Conservation (phyloP, 1,140 invertebrate species). For the Sycobia sp. region DNA sequence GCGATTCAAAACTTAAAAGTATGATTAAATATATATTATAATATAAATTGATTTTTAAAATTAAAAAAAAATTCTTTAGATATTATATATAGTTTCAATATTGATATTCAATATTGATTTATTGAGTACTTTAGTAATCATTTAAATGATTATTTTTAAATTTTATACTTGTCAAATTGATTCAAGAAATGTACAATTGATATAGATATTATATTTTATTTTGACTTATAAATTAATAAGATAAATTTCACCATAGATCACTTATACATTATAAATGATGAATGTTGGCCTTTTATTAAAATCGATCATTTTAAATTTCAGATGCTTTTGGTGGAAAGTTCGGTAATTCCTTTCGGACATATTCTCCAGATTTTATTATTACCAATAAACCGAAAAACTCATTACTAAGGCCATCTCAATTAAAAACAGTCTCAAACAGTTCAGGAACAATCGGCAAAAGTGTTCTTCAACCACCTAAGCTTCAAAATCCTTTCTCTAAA, state of each 20-base stretch:
- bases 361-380: slow-evolving; percentile 39
- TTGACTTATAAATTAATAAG: neutral
- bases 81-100: too few relatives aligned
- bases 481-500: slow-evolving; percentile 53
- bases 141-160: too few relatives aligned
- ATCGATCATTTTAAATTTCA: too few relatives aligned
- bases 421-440: slow-evolving; percentile 43
- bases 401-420: slow-evolving; percentile 50
- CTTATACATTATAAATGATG: too few relatives aligned
- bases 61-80: too few relatives aligned
- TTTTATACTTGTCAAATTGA: too few relatives aligned
- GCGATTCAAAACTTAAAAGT: neutral
- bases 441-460: slow-evolving; percentile 24
- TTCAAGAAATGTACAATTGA: neutral
- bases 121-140: too few relatives aligned
- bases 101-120: too few relatives aligned
- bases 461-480: slow-evolving; percentile 50
- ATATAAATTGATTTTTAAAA: too few relatives aligned
- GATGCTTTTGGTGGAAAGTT: too few relatives aligned
- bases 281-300: too few relatives aligned
- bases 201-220: neutral
- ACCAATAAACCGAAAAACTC: slow-evolving; percentile 44
- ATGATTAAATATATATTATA: neutral
- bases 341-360: slow-evolving; percentile 44
- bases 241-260: too few relatives aligned